Evolutionary conservation across 2,113 vertebrate species (phyloP), one percentile per base, ranked within the genome.

Genomic region (Psittacula cyanocephala): DNA sequence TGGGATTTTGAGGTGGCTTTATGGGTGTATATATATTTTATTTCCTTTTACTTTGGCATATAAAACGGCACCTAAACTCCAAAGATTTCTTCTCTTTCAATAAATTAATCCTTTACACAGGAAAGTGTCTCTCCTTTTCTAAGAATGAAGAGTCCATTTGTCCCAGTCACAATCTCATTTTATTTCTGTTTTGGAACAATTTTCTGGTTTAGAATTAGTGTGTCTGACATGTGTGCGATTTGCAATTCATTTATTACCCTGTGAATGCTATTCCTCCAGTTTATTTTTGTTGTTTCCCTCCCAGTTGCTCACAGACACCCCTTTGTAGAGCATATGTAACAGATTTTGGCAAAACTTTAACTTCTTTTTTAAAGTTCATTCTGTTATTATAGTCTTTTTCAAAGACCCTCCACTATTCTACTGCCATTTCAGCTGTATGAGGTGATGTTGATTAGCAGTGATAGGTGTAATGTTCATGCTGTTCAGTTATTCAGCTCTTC

Each of bases 241-340:
- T 91, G 57, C 67, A 92, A 94, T 87, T 85, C 81, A 95, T 96
- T 94, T 87, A 57, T 94, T 91, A 93, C 23, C 14, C 47, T 37
- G 6, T 57, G 65, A 81, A 95, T 94, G 24, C 52, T 82, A 16
- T 62, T 95, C 18, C 57, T 85, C 24, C 41, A 79, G 65, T 79
- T 92, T 89, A 25, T 95, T 92, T 46, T 95, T 95, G 68, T 79
- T 87, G 52, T 82, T 95, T 87, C 86, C 59, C 33, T 94, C 87
- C 81, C 57, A 79, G 47, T 62, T 89, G 27, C 84, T 94, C 84
- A 97, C 84, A 94, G 91, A 46, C 65, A 81, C 70, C 19, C 31
- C 70, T 92, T 82, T 87, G 91, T 76, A 52, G 33, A 64, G 28
- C n/a, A 17, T 1, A 1, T 41, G 62, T 17, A 89, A 87, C 27